A percentile compares a stretch with the other conserved stretches of the same genome.
phyloP scores from a whole-genome alignment of 2,888 invertebrate species.

The Rhodophaea formosa region DNA sequence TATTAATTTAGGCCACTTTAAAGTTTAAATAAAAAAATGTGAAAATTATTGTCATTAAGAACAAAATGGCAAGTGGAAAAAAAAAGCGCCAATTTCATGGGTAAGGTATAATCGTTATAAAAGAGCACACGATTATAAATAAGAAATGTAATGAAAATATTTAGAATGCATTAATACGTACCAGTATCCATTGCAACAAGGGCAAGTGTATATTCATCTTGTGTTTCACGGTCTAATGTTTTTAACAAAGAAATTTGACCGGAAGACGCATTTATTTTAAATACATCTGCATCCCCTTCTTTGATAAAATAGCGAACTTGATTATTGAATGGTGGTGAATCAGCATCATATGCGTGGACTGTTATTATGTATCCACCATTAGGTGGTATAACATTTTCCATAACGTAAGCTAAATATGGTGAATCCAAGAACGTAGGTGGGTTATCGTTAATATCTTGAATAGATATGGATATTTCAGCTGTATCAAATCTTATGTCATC shows the following conservation, averaged over 20 bases:
- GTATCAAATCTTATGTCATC: slow-evolving; percentile 87
- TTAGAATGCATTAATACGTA: slow-evolving; percentile 62
- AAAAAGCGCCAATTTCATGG: too few relatives aligned
- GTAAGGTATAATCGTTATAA: too few relatives aligned
- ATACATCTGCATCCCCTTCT: slow-evolving; percentile 94
- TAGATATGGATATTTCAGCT: slow-evolving; percentile 90
- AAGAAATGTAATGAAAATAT: background rate
- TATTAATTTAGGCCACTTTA: too few relatives aligned
- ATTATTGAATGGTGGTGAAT: slow-evolving; percentile 93
- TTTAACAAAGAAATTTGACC: slow-evolving; percentile 93
- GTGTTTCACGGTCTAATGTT: slow-evolving; percentile 91
- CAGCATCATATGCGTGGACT: slow-evolving; percentile 94
- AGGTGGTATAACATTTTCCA: slow-evolving; percentile 94
- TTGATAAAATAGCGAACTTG: slow-evolving; percentile 96
- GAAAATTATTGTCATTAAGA: too few relatives aligned
- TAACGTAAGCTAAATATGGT: slow-evolving; percentile 95
- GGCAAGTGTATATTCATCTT: slow-evolving; percentile 91
- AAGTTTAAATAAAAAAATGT: too few relatives aligned
- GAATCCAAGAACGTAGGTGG: slow-evolving; percentile 96
- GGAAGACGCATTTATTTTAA: slow-evolving; percentile 94
- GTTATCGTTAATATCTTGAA: slow-evolving; percentile 96
- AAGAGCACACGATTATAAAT: background rate
- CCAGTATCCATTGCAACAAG: slow-evolving; percentile 97
- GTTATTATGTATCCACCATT: slow-evolving; percentile 90
- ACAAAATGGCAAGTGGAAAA: too few relatives aligned